phyloP scores from a whole-genome alignment of 2,113 vertebrate genomes.

The Cervus canadensis region DNA sequence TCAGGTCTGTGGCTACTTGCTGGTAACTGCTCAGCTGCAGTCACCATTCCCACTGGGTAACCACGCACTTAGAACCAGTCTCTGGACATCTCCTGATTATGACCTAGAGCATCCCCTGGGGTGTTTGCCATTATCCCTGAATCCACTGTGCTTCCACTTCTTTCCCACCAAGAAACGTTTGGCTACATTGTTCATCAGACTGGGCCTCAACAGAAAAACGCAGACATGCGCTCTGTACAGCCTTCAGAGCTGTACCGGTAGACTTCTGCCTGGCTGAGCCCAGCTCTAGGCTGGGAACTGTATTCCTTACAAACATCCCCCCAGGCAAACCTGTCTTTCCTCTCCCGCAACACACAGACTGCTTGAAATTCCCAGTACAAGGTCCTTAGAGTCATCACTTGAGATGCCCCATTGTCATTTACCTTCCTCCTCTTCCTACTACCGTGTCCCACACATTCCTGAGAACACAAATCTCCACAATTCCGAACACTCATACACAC shows the following conservation, averaged over 20 bases:
- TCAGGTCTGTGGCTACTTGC: background rate
- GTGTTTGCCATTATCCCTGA: background rate
- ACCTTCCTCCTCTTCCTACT: background rate
- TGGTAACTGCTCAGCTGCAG: background rate
- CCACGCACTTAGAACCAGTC: background rate
- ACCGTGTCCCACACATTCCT: background rate
- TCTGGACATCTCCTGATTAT: background rate
- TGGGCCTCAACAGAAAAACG: background rate
- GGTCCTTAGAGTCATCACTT: background rate
- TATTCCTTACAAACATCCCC: background rate
- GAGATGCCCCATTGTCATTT: background rate
- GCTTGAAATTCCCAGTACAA: background rate
- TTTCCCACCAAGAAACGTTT: background rate
- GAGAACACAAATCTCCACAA: background rate
- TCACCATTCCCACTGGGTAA: background rate
- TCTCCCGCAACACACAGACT: background rate
- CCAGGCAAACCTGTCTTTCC: background rate
- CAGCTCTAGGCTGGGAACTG: background rate
- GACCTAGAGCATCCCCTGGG: background rate
- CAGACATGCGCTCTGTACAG: background rate
- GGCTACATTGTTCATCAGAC: background rate
- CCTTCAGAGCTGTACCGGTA: background rate
- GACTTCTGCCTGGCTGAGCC: background rate
- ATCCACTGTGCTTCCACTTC: background rate
- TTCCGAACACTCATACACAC: background rate